Conservation (phyloP, 1,140 invertebrate species). For the Pseudomyrmex pallidus region DNA sequence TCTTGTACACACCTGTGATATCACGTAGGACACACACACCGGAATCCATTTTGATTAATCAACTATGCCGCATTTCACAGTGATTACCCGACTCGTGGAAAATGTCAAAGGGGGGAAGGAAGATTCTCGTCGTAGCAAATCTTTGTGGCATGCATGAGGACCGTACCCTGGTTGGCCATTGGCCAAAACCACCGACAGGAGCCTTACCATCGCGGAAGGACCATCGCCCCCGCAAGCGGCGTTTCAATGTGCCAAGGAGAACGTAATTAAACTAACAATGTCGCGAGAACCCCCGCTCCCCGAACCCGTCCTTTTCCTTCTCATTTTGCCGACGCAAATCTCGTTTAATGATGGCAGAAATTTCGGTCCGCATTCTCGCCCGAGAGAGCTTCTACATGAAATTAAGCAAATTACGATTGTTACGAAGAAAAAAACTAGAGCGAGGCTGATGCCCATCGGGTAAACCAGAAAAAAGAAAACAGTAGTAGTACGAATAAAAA, state of each 20-base stretch:
- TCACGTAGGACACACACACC: not conserved
- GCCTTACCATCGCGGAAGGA: not conserved
- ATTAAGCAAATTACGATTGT: constrained; percentile 62
- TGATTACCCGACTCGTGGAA: constrained; percentile 33
- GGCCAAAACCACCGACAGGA: constrained; percentile 65
- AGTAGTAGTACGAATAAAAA: not conserved
- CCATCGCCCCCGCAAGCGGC: constrained; percentile 29
- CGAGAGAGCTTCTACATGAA: constrained; percentile 26
- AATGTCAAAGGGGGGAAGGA: constrained; percentile 29
- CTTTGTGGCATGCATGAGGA: constrained; percentile 55
- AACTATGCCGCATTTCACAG: constrained; percentile 14
- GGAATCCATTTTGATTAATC: constrained; percentile 28
- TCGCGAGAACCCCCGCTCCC: constrained; percentile 27
- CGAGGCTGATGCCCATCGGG: not conserved
- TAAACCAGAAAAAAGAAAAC: constrained; percentile 26
- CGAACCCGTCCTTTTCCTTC: not conserved
- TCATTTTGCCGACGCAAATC: constrained; percentile 25
- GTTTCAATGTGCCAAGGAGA: constrained; percentile 59
- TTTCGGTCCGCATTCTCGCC: constrained; percentile 35
- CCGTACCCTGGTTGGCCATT: constrained; percentile 65
- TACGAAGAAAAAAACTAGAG: constrained; percentile 25
- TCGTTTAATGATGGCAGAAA: constrained; percentile 59
- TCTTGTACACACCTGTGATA: constrained; percentile 5
- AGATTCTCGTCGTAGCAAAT: constrained; percentile 32
- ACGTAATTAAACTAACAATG: constrained; percentile 76